phyloP scores from a whole-genome alignment of 1,140 invertebrate species.

The Drosophila triauraria region DNA sequence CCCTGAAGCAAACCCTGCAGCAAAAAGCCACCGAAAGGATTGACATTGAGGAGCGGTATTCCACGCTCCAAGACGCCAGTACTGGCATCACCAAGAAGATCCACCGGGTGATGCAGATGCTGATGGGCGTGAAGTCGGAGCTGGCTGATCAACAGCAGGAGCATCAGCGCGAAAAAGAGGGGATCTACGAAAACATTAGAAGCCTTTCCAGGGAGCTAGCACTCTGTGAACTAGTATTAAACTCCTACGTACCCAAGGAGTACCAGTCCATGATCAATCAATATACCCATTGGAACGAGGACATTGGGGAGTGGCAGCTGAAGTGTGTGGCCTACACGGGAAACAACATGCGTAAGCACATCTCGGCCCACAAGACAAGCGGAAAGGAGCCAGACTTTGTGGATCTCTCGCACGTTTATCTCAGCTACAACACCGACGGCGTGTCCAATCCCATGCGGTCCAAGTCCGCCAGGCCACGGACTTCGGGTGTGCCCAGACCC shows the following conservation, averaged over 20 bases:
- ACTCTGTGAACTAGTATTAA: constrained; percentile 93
- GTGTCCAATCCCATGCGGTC: constrained; percentile 76
- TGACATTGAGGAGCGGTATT: constrained; percentile 98
- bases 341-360: constrained; percentile 97
- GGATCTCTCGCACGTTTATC: constrained; percentile 83
- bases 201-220: constrained; percentile 96
- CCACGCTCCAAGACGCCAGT: constrained; percentile 96
- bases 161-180: constrained; percentile 98
- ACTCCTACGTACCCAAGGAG: constrained; percentile 96
- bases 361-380: constrained; percentile 68
- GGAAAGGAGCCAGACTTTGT: constrained; percentile 82
- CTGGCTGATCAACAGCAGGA: constrained; percentile 95
- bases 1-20: constrained; percentile 92
- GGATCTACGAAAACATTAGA: constrained; percentile 95
- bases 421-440: constrained; percentile 81
- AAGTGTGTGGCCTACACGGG: constrained; percentile 99
- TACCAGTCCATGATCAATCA: constrained; percentile 97
- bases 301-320: constrained; percentile 99
- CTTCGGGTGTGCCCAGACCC: constrained; percentile 80
- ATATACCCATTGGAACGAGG: constrained; percentile 98
- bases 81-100: constrained; percentile 96
- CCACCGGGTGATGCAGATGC: constrained; percentile 93
- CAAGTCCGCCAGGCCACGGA: constrained; percentile 78
- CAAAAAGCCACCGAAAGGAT: constrained; percentile 96
- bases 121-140: constrained; percentile 94